Evolutionary conservation across 2,888 invertebrate species (phyloP).

Genomic region (Proisotoma minuta): DNA sequence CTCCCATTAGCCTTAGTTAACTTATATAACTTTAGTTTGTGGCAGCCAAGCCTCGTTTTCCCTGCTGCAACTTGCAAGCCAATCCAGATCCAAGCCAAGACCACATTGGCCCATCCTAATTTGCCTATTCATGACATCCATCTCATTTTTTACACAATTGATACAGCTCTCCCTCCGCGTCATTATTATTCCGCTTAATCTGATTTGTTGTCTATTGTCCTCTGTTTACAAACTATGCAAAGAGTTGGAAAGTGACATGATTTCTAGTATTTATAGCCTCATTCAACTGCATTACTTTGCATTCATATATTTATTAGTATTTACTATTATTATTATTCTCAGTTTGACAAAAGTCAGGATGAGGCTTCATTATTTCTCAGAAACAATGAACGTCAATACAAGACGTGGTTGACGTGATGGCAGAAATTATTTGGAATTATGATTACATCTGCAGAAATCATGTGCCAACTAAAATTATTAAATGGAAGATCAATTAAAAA

Average conservation of each 20-base stretch:
- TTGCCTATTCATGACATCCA: conserved; percentile 12
- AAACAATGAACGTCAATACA: no score
- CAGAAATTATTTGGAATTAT: no score
- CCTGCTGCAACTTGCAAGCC: conserved; percentile 21
- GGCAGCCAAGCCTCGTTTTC: conserved; percentile 18
- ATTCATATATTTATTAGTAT: no score
- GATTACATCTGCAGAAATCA: no score
- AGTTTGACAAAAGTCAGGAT: not conserved
- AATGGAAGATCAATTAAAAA: no score
- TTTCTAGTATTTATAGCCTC: not conserved
- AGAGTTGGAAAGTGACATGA: not conserved
- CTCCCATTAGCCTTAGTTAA: conserved; percentile 4
- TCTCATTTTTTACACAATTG: not conserved
- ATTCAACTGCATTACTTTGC: not conserved
- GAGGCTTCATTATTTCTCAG: not conserved
- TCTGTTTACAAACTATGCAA: not conserved
- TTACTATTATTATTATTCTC: not conserved
- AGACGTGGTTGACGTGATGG: no score
- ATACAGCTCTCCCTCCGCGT: conserved; percentile 8
- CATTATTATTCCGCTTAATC: conserved; percentile 10
- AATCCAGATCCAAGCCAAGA: conserved; percentile 13
- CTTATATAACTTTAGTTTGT: not conserved
- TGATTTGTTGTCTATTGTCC: conserved; percentile 18
- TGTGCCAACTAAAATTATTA: no score
- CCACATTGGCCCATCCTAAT: conserved; percentile 9